phyloP scores from a whole-genome alignment of 2,888 invertebrate genomes.

The Callimorpha dominula region DNA sequence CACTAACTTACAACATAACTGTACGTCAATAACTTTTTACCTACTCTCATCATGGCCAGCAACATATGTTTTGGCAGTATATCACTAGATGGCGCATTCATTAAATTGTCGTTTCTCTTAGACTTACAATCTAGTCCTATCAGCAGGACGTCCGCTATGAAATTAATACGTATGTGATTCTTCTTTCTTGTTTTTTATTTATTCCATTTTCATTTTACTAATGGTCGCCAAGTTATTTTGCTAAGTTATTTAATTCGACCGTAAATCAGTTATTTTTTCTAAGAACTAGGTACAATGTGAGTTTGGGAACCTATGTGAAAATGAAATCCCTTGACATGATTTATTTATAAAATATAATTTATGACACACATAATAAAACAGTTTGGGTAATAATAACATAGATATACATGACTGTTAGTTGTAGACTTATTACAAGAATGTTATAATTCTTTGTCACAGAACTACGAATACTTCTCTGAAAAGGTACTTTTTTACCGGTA shows the following conservation, averaged over 20 bases:
- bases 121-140: no score
- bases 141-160: no score
- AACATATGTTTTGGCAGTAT: neutral
- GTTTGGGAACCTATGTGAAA: no score
- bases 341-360: conserved; percentile 1
- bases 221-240: no score
- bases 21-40: neutral
- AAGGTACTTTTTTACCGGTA: conserved; percentile 11
- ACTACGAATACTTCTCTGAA: neutral
- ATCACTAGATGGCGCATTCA: neutral
- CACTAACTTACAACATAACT: neutral
- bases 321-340: neutral
- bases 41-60: neutral
- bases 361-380: neutral
- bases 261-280: no score
- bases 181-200: no score
- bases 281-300: no score
- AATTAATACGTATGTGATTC: no score
- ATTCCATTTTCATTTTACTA: no score
- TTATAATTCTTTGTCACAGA: neutral
- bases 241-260: no score
- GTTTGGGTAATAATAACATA: neutral
- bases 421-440: neutral
- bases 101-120: neutral
- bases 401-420: neutral